Evolutionary conservation across 2,113 vertebrate species (phyloP).

Genomic region (Carlito syrichta): DNA sequence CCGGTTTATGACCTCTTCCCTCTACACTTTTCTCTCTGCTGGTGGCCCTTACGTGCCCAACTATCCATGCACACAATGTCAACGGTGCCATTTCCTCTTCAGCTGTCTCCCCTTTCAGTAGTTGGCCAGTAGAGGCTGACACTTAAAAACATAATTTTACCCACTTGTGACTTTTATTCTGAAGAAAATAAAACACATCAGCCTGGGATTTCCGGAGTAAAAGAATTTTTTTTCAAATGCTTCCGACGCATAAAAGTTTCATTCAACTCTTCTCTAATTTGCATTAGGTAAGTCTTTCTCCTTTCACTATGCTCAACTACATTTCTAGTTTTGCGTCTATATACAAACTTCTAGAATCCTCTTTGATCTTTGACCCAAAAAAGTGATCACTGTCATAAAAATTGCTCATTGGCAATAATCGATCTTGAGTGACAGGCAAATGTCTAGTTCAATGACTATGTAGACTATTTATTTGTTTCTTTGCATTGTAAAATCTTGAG

Average conservation of each 20-base stretch:
- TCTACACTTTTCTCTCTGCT: not conserved
- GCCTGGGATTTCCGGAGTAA: not conserved
- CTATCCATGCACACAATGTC: not conserved
- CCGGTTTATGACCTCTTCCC: conserved; percentile 13
- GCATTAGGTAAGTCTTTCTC: not conserved
- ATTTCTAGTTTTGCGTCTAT: not conserved
- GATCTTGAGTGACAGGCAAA: not conserved
- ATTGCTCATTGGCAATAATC: not conserved
- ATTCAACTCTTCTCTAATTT: too few species aligned
- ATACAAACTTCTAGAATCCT: not conserved
- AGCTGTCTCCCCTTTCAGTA: not conserved
- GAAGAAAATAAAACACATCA: conserved; percentile 40
- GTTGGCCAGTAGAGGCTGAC: not conserved
- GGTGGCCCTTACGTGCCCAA: not conserved
- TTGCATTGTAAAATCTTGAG: not conserved
- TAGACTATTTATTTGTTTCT: not conserved
- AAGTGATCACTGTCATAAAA: not conserved
- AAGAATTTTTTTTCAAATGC: not conserved
- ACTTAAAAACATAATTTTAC: conserved; percentile 35
- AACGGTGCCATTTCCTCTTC: conserved; percentile 38
- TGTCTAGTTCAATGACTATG: not conserved
- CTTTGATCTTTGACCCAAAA: not conserved
- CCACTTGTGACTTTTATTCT: conserved; percentile 57
- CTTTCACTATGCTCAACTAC: not conserved
- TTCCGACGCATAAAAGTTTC: not conserved